Conservation (phyloP, 2,113 vertebrate species). For the Carassius auratus region DNA sequence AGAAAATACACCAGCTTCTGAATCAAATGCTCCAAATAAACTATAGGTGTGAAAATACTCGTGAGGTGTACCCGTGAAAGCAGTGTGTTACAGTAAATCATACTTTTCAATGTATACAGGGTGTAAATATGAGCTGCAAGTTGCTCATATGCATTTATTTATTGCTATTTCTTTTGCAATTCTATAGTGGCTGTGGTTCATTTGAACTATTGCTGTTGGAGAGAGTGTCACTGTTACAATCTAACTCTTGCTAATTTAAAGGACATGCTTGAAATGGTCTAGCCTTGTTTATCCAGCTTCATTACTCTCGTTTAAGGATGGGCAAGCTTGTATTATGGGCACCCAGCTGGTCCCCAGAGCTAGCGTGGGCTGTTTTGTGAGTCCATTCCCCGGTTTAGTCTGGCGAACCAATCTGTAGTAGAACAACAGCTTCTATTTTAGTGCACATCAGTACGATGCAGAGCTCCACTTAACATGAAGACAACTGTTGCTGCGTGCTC, state of each 20-base stretch:
- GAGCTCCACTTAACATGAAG: constrained; percentile 28
- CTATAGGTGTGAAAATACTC: background rate
- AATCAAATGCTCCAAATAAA: background rate
- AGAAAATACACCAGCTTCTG: background rate
- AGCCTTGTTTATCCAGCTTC: constrained; percentile 2
- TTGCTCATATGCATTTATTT: background rate
- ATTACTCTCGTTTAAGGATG: background rate
- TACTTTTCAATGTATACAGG: background rate
- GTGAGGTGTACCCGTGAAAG: background rate
- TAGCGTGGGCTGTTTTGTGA: constrained; percentile 10
- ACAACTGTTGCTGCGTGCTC: constrained; percentile 26
- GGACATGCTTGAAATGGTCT: background rate
- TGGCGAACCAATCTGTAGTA: too few species aligned
- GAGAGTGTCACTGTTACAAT: background rate
- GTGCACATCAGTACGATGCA: constrained; percentile 10
- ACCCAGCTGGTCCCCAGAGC: constrained; percentile 21
- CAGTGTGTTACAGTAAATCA: background rate
- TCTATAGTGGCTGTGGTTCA: background rate
- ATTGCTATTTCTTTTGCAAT: background rate
- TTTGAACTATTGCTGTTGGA: background rate
- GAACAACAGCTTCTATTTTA: constrained; percentile 30
- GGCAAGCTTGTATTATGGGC: constrained; percentile 25
- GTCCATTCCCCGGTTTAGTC: background rate
- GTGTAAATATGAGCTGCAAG: background rate
- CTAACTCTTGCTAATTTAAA: background rate